Evolutionary conservation across 2,888 invertebrate species (phyloP).

Genomic region (Digitonthophagus gazella): DNA sequence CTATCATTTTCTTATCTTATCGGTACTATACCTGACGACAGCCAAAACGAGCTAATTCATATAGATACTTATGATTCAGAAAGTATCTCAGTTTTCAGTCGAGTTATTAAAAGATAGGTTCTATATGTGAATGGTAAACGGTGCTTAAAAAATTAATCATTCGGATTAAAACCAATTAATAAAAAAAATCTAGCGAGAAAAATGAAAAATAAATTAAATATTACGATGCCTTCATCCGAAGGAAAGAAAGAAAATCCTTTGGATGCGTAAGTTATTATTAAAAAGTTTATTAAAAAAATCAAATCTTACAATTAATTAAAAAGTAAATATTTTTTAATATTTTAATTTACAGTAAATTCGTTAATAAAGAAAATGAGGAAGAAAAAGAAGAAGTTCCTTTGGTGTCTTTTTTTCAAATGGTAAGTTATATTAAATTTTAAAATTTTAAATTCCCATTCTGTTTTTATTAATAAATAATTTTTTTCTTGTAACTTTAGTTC

Average conservation of each 20-base stretch:
- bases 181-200: too few species aligned
- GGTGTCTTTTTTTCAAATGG: slow-evolving; percentile 36
- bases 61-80: neutral
- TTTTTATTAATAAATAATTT: neutral
- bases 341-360: slow-evolving; percentile 21
- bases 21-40: neutral
- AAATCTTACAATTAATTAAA: neutral
- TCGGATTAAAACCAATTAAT: too few species aligned
- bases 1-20: neutral
- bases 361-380: slow-evolving; percentile 18
- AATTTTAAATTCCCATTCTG: neutral
- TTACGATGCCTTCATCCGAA: slow-evolving; percentile 6
- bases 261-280: slow-evolving; percentile 12
- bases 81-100: neutral
- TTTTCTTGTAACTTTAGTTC: slow-evolving; percentile 55
- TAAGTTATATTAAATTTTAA: slow-evolving; percentile 28
- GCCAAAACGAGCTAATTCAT: neutral
- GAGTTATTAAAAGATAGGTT: too few species aligned
- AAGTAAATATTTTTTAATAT: slow-evolving; percentile 7
- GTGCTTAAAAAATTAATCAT: too few species aligned
- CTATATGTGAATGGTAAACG: too few species aligned
- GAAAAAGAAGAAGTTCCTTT: slow-evolving; percentile 29
- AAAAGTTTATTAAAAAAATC: too few species aligned
- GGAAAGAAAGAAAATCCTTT: neutral
- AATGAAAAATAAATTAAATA: slow-evolving; percentile 18